A percentile compares a stretch with the other conserved stretches of the same genome.
Conservation (phyloP, 2,113 vertebrate species). For the Perca flavescens region DNA sequence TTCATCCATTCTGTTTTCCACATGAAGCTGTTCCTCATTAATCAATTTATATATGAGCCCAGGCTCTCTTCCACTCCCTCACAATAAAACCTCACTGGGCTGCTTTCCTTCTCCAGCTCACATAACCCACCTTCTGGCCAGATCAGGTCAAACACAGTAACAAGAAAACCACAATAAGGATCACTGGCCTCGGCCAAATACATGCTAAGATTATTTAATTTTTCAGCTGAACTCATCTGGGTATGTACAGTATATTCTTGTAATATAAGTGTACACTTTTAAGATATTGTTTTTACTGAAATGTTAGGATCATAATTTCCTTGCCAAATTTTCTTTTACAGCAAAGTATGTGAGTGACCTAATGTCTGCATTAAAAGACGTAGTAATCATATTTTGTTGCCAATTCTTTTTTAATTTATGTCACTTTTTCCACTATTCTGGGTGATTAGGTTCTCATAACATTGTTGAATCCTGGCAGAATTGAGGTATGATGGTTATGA, state of each 20-base stretch:
- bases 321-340: constrained; percentile 27
- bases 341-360: constrained; percentile 30
- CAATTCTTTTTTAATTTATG: background rate
- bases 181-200: constrained; percentile 18
- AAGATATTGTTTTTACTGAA: constrained; percentile 20
- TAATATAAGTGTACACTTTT: background rate
- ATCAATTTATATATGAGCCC: constrained; percentile 68
- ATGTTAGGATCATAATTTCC: background rate
- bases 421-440: background rate
- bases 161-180: constrained; percentile 47
- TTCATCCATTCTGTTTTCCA: constrained; percentile 61
- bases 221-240: constrained; percentile 26
- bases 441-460: background rate
- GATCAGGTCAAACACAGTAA: constrained; percentile 52
- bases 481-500: background rate
- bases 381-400: constrained; percentile 19
- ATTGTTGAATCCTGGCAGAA: background rate
- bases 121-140: constrained; percentile 70
- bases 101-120: constrained; percentile 61
- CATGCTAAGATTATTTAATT: constrained; percentile 40
- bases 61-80: constrained; percentile 37
- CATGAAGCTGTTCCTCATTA: constrained; percentile 77
- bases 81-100: constrained; percentile 44
- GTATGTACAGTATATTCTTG: background rate
- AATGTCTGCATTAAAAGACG: constrained; percentile 21